phyloP scores from a whole-genome alignment of 2,113 vertebrate species.

The Leptodactylus fuscus region DNA sequence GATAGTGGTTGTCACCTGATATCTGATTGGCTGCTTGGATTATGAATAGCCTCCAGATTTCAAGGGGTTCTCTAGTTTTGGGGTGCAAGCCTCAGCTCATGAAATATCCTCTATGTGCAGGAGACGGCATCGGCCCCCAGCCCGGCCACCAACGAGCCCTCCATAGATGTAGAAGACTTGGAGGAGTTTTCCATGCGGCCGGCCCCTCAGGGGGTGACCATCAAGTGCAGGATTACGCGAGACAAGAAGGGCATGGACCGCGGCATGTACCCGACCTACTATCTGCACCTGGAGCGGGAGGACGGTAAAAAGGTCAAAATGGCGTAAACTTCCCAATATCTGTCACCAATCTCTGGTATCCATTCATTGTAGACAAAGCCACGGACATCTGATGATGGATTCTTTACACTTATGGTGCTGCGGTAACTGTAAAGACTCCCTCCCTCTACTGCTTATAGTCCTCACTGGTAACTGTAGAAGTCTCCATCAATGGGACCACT shows the following conservation, averaged over 20 bases:
- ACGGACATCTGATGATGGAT: too few species aligned
- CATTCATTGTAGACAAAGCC: too few species aligned
- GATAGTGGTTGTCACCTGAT: too few species aligned
- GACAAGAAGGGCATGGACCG: conserved; percentile 99
- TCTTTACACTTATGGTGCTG: neutral
- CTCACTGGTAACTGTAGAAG: too few species aligned
- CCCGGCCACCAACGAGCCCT: conserved; percentile 82
- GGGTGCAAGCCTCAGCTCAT: too few species aligned
- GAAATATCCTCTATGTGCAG: conserved; percentile 67
- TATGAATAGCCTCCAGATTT: neutral
- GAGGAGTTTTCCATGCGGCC: conserved; percentile 94
- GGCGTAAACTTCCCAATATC: neutral
- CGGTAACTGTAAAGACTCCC: neutral
- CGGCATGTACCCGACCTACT: conserved; percentile 99
- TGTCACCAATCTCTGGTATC: neutral
- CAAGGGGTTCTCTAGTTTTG: too few species aligned
- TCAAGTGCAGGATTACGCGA: conserved; percentile 97
- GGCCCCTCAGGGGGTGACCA: conserved; percentile 89
- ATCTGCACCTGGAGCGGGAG: conserved; percentile 96
- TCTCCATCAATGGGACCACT: too few species aligned
- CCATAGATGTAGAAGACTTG: conserved; percentile 90
- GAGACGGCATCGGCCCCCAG: conserved; percentile 93
- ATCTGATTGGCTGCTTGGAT: neutral
- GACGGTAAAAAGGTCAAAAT: conserved; percentile 96
- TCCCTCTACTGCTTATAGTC: neutral